A percentile compares a stretch with the other conserved stretches of the same genome.
These are phyloP conservation scores for Sarcophilus harrisii DNA, from an alignment of 2,797 vertebrate species.

Conservation along the genomic window DNA sequence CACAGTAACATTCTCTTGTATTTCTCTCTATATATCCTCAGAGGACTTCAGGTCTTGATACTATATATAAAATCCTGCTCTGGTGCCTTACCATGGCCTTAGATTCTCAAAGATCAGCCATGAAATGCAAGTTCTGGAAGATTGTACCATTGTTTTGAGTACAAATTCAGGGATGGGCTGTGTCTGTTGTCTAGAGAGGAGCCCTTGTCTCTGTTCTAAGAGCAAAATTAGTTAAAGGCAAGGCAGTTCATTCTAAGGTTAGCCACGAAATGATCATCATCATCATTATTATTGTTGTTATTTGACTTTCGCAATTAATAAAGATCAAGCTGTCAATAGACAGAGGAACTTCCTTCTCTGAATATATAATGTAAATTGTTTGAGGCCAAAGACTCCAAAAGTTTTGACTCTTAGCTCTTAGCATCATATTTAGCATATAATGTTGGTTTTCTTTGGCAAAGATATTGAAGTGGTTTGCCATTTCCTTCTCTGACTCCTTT, in stretches of 20 bases:
- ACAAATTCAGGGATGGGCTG: no score
- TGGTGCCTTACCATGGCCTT: no score
- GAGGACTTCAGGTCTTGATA: no score
- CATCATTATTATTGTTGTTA: no score
- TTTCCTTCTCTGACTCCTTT: neutral
- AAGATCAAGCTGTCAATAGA: neutral
- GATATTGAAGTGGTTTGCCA: neutral
- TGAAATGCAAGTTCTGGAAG: no score
- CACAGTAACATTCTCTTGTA: no score
- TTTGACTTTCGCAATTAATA: neutral
- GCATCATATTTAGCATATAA: neutral
- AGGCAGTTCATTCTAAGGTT: neutral
- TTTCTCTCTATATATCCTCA: no score
- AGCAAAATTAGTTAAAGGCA: neutral
- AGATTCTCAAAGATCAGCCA: no score
- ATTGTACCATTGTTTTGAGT: no score
- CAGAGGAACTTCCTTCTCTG: neutral
- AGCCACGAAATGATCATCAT: neutral
- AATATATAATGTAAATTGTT: neutral
- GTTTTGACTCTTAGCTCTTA: neutral
- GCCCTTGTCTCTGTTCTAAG: no score
- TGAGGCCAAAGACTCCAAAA: neutral
- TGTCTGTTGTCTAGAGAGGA: no score
- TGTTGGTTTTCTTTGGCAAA: neutral
- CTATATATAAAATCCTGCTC: no score